Conservation (phyloP, 2,797 vertebrate genomes). For the Anguilla obscura region DNA sequence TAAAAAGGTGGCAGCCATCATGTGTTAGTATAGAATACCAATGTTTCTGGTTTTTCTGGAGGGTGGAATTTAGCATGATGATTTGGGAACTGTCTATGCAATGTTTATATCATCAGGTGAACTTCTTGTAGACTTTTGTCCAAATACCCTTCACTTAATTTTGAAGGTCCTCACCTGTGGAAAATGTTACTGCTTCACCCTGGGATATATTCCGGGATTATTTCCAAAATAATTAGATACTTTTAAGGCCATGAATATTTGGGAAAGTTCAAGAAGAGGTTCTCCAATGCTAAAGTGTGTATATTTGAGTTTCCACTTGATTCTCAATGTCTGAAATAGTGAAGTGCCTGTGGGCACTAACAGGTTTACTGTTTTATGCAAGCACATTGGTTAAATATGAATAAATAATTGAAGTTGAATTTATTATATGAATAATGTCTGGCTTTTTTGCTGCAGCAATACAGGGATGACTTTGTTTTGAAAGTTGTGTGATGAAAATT, state of each 20-base stretch:
- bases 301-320: constrained; percentile 61
- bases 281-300: neutral
- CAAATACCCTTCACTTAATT: neutral
- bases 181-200: neutral
- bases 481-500: constrained; percentile 25
- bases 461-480: constrained; percentile 73
- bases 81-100: neutral
- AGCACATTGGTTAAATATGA: too few species aligned
- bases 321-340: constrained; percentile 56
- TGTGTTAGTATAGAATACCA: too few species aligned
- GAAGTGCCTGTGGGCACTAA: neutral
- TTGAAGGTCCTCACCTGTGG: neutral
- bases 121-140: constrained; percentile 57
- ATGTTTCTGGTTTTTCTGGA: neutral
- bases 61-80: neutral
- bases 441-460: constrained; percentile 51
- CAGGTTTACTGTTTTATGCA: too few species aligned
- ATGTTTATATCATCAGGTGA: constrained; percentile 89
- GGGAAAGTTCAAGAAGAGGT: too few species aligned
- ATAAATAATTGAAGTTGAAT: too few species aligned
- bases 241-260: neutral
- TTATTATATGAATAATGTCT: neutral
- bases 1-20: neutral
- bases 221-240: neutral
- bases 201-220: neutral